Conservation (phyloP, 2,888 invertebrate genomes). For the Empis livida region DNA sequence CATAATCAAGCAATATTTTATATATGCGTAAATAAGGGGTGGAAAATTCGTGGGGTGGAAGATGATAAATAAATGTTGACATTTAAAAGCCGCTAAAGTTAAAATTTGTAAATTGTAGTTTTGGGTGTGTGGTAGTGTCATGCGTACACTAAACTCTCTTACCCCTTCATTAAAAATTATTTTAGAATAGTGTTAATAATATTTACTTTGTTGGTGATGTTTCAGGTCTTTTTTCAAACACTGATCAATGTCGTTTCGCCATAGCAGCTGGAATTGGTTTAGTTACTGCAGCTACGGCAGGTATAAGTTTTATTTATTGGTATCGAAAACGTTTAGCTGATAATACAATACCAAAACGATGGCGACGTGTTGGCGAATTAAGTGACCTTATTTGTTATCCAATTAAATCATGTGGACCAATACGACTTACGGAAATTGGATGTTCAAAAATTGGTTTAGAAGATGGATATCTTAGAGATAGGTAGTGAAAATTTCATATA, state of each 20-base stretch:
- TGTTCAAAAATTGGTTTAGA: conserved; percentile 42
- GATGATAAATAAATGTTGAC: no score
- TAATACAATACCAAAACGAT: conserved; percentile 19
- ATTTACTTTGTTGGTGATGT: not conserved
- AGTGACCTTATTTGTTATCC: conserved; percentile 43
- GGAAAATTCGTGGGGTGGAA: no score
- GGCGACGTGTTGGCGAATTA: conserved; percentile 45
- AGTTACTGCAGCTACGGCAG: conserved; percentile 10
- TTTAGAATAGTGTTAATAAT: no score
- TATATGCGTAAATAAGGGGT: no score
- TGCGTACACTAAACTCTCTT: no score
- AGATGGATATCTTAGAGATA: conserved; percentile 43
- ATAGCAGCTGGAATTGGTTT: conserved; percentile 14
- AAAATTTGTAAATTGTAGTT: no score
- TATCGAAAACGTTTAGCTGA: conserved; percentile 10
- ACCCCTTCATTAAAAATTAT: no score
- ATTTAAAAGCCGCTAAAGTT: no score
- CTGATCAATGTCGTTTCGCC: conserved; percentile 7
- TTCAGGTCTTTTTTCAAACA: conserved; percentile 7
- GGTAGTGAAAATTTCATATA: conserved; percentile 21
- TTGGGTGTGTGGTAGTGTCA: no score
- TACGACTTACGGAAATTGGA: conserved; percentile 39
- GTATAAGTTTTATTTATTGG: conserved; percentile 9
- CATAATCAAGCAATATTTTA: no score
- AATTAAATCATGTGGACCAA: conserved; percentile 45